Conservation (phyloP, 1,140 invertebrate genomes). For the Laodelphax striatellus region DNA sequence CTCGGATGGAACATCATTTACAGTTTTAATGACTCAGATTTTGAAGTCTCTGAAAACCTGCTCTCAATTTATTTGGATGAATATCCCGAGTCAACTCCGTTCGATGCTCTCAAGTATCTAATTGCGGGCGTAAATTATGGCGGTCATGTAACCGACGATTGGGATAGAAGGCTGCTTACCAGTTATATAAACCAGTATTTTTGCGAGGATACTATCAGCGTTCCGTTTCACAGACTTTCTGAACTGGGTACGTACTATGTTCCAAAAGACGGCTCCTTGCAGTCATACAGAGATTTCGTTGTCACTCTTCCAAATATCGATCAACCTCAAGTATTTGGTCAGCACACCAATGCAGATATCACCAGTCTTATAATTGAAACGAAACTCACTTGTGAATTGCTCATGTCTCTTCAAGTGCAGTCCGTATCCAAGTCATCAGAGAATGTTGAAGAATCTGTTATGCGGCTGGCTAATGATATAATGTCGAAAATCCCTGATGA, state of each 20-base stretch:
- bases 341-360: conserved; percentile 86
- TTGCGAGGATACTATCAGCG: conserved; percentile 50
- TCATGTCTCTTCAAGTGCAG: conserved; percentile 68
- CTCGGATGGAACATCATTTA: conserved; percentile 84
- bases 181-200: conserved; percentile 76
- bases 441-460: conserved; percentile 54
- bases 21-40: conserved; percentile 82
- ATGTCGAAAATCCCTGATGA: conserved; percentile 50
- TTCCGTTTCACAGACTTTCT: conserved; percentile 42
- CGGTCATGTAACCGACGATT: conserved; percentile 89
- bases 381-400: conserved; percentile 60
- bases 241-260: conserved; percentile 61
- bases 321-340: conserved; percentile 72
- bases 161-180: conserved; percentile 70
- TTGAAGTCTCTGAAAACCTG: conserved; percentile 75
- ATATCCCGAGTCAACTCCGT: conserved; percentile 66
- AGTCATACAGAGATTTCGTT: conserved; percentile 67
- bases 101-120: conserved; percentile 81
- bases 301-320: conserved; percentile 60
- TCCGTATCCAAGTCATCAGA: conserved; percentile 36
- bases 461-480: conserved; percentile 58
- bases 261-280: conserved; percentile 65
- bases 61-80: conserved; percentile 70
- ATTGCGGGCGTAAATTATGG: conserved; percentile 91
- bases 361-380: conserved; percentile 69